Conservation (phyloP, 2,888 invertebrate genomes). For the Euclidia mi region DNA sequence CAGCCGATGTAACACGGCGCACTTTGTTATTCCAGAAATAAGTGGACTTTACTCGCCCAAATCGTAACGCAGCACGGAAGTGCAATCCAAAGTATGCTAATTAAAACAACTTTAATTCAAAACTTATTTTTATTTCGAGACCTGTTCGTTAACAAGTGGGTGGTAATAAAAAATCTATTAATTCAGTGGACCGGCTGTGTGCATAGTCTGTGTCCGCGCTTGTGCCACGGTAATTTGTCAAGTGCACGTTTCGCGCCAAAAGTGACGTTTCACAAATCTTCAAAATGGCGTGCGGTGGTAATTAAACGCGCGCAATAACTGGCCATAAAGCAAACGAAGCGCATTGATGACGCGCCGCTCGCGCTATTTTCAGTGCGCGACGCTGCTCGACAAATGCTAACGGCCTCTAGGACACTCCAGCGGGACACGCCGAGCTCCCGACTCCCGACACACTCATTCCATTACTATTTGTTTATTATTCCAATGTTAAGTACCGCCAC, state of each 20-base stretch:
- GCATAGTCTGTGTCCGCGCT: slow-evolving; percentile 41
- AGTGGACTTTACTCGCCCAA: slow-evolving; percentile 63
- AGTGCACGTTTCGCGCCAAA: slow-evolving; percentile 79
- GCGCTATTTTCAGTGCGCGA: slow-evolving; percentile 84
- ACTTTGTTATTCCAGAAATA: slow-evolving; percentile 77
- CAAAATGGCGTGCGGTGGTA: slow-evolving; percentile 80
- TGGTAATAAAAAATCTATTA: slow-evolving; percentile 51
- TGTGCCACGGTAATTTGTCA: slow-evolving; percentile 72
- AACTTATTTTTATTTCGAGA: slow-evolving; percentile 50
- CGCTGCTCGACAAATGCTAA: slow-evolving; percentile 89
- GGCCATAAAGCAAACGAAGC: slow-evolving; percentile 84
- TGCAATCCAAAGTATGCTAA: slow-evolving; percentile 69
- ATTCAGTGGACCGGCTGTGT: slow-evolving; percentile 46
- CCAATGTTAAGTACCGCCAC: slow-evolving; percentile 32
- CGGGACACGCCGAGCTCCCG: slow-evolving; percentile 47
- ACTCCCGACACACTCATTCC: slow-evolving; percentile 38
- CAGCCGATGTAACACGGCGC: slow-evolving; percentile 76
- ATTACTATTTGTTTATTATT: slow-evolving; percentile 50
- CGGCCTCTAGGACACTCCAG: slow-evolving; percentile 88
- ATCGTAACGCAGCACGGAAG: slow-evolving; percentile 68
- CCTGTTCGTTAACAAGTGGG: slow-evolving; percentile 42
- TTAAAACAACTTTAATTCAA: slow-evolving; percentile 65
- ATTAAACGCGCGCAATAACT: slow-evolving; percentile 87
- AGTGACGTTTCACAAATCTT: slow-evolving; percentile 85
- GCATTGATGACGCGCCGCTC: slow-evolving; percentile 82